phyloP scores from a whole-genome alignment of 1,140 invertebrate genomes.

The Drosophila asahinai region DNA sequence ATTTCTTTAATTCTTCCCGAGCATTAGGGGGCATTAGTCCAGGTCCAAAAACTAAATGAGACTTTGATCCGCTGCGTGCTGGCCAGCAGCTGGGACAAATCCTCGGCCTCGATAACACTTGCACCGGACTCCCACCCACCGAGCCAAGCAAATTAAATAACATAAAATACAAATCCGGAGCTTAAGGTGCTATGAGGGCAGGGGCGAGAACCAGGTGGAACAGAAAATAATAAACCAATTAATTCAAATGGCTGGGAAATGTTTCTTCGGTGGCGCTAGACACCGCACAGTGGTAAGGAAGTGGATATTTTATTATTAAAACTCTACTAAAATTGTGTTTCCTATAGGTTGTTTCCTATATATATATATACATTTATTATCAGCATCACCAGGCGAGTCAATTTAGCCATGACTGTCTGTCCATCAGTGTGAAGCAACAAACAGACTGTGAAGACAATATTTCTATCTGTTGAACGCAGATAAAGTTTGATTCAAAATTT shows the following conservation, averaged over 20 bases:
- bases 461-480: too few relatives aligned
- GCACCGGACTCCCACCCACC: slow-evolving; percentile 13
- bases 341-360: not conserved
- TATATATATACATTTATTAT: too few relatives aligned
- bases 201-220: slow-evolving; percentile 33
- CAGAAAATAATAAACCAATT: slow-evolving; percentile 75
- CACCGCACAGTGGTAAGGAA: slow-evolving; percentile 3
- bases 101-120: slow-evolving; percentile 31
- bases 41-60: slow-evolving; percentile 62
- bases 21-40: slow-evolving; percentile 10
- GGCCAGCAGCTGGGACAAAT: slow-evolving; percentile 61
- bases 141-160: slow-evolving; percentile 66
- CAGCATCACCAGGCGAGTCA: too few relatives aligned
- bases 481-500: too few relatives aligned
- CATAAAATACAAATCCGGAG: slow-evolving; percentile 73
- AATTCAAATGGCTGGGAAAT: slow-evolving; percentile 62
- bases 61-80: slow-evolving; percentile 67
- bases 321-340: not conserved
- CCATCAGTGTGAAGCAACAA: too few relatives aligned
- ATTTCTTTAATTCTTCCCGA: slow-evolving; percentile 14
- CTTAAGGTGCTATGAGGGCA: slow-evolving; percentile 22
- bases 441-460: too few relatives aligned
- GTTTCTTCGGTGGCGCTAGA: not conserved
- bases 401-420: too few relatives aligned
- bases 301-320: too few relatives aligned